Evolutionary conservation across 2,888 invertebrate species (phyloP).

Genomic region (Oligia latruncula): DNA sequence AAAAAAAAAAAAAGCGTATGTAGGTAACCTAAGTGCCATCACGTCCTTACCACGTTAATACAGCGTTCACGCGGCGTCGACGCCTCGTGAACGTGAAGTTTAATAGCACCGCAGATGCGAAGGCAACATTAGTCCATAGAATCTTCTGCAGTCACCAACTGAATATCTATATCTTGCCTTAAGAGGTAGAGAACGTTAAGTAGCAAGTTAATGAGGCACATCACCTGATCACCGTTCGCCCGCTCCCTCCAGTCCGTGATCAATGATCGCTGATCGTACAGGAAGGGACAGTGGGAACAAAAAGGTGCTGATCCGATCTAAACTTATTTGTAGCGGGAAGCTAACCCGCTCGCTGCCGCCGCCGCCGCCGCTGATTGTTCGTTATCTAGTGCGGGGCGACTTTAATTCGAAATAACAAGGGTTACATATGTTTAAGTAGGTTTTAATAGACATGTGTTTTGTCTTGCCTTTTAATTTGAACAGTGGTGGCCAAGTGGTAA

Average conservation of each 20-base stretch:
- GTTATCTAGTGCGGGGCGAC: constrained; percentile 61
- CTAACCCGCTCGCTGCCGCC: constrained; percentile 53
- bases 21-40: too few relatives aligned
- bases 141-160: too few relatives aligned
- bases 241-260: constrained; percentile 58
- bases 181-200: neutral
- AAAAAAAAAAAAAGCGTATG: too few relatives aligned
- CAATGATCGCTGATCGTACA: constrained; percentile 76
- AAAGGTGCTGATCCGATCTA: constrained; percentile 75
- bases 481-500: too few relatives aligned
- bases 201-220: constrained; percentile 47
- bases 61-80: neutral
- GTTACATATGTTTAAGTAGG: constrained; percentile 48
- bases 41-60: too few relatives aligned
- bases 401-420: constrained; percentile 63
- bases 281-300: constrained; percentile 73
- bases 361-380: constrained; percentile 56
- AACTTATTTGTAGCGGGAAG: constrained; percentile 68
- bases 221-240: constrained; percentile 43
- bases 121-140: neutral
- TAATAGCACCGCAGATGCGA: neutral
- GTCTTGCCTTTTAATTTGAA: neutral
- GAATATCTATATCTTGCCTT: neutral
- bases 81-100: neutral
- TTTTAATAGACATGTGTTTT: constrained; percentile 25